Conservation (phyloP, 1,140 invertebrate genomes). For the Agrilus planipennis region DNA sequence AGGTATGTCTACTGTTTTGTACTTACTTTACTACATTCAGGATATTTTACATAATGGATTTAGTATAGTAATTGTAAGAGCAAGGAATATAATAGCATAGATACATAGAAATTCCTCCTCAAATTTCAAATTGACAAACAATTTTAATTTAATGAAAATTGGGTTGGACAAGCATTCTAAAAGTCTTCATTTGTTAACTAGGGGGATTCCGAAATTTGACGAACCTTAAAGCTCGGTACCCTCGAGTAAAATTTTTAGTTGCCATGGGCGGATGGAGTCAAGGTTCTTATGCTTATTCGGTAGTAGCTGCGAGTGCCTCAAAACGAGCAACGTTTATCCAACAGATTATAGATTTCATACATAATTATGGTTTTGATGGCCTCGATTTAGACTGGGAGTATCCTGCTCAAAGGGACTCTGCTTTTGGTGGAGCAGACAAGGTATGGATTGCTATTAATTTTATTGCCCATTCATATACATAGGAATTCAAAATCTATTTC, state of each 20-base stretch:
- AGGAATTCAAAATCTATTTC: background rate
- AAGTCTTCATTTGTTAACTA: no score
- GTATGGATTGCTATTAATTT: constrained; percentile 17
- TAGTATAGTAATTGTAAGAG: no score
- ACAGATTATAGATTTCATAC: constrained; percentile 44
- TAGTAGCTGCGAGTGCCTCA: constrained; percentile 28
- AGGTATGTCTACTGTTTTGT: constrained; percentile 18
- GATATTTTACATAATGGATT: no score
- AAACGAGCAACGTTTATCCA: constrained; percentile 46
- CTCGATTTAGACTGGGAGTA: constrained; percentile 78
- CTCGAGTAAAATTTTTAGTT: constrained; percentile 52
- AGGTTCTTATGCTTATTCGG: constrained; percentile 53
- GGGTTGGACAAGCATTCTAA: no score
- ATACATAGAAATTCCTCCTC: no score
- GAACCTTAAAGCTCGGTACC: constrained; percentile 48
- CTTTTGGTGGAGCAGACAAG: constrained; percentile 41
- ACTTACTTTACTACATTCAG: no score
- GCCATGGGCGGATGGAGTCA: constrained; percentile 71
- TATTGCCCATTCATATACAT: background rate
- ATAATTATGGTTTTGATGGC: constrained; percentile 62
- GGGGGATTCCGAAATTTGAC: constrained; percentile 34
- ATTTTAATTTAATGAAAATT: no score
- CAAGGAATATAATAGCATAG: no score
- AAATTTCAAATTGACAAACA: no score
- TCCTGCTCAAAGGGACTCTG: constrained; percentile 42